Conservation (phyloP, 2,113 vertebrate genomes). For the Apaloderma vittatum region DNA sequence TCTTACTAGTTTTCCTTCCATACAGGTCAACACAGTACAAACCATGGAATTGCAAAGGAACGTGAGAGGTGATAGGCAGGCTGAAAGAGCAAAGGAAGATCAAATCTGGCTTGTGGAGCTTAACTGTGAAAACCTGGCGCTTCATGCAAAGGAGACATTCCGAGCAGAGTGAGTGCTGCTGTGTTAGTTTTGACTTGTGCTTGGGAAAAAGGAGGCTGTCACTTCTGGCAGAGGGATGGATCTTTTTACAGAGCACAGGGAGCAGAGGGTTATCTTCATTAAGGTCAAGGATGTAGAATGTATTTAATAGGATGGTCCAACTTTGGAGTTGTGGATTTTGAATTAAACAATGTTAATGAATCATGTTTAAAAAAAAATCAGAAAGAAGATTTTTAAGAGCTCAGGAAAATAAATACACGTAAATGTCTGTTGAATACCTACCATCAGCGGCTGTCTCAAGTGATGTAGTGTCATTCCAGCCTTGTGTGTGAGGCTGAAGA, state of each 20-base stretch:
- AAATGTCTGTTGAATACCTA: no score
- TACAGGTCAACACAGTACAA: neutral
- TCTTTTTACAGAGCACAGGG: neutral
- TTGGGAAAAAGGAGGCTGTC: neutral
- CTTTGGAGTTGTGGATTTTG: neutral
- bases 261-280: neutral
- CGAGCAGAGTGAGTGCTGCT: neutral
- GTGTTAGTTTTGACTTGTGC: neutral
- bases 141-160: neutral
- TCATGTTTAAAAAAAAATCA: neutral
- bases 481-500: neutral
- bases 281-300: neutral
- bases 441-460: neutral
- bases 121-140: neutral
- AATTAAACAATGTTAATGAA: neutral
- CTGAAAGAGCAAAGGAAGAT: neutral
- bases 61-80: neutral
- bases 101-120: no score
- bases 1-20: neutral
- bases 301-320: neutral
- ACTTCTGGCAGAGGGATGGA: neutral
- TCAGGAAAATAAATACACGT: neutral
- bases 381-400: neutral
- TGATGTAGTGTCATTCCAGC: rapidly evolving
- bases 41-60: neutral